Base-by-base conservation (phyloP, 2,888 invertebrate species). In the Tolmerus cingulatus region DNA sequence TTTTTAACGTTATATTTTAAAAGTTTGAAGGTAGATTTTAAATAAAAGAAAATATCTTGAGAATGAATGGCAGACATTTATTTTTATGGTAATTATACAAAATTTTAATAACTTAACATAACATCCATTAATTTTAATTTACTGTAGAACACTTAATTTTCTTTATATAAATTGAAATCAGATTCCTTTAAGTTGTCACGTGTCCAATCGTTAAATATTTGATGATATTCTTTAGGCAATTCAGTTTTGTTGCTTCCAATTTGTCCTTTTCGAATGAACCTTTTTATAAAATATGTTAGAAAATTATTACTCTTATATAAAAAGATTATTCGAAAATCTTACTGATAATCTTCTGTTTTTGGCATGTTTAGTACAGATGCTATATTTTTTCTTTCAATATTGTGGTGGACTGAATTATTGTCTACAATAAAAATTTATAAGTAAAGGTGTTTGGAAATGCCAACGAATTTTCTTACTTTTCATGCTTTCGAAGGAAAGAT, bases 401-500 rank as follows among this genome's bases (percentile, higher is more conserved):
- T 30, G 12, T 86, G 85, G 40, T 30, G 30, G n/a, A 40, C 23
- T 5, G 74, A 8, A 43, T 7, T 14, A 57, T 74, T 74, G 8
- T 86, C 85, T 86, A 23, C 7, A 86, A 27, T 16, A n/a, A 85
- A 14, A 82, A 46, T 46, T n/a, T 51, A 7, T 30, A 16, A 14
- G n/a, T 51, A 16, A 37, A 34, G 19, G 23, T 9, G 2, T 3
- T 9, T 3, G 23, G 5, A 19, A n/a, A 19, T 57, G 19, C 9
- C 9, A 66, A 14, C 1, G 7, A 23, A 19, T 66, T 12, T 7
- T 23, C 66, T 40, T 40, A 89, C 89, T 81, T 79, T 87, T 88
- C 89, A 89, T 89, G 12, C 88, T 88, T 9, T 88, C 81, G 37
- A 89, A 88, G 9, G 89, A 89, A 34, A 89, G 40, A 66, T 89